Base-by-base conservation (phyloP, 2,888 invertebrate genomes). In the Cynaeus angustus region DNA sequence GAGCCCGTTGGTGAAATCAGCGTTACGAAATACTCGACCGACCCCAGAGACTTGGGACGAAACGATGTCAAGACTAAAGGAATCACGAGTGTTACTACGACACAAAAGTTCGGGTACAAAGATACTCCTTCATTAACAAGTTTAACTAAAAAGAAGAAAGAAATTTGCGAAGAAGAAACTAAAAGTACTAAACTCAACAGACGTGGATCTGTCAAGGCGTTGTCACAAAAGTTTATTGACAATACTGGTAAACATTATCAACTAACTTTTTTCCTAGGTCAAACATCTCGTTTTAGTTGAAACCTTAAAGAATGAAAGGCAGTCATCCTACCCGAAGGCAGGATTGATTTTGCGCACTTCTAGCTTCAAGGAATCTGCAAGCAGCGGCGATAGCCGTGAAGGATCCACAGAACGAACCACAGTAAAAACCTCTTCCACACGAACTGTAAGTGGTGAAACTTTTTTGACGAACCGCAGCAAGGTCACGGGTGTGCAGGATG, bases 191-290 rank as follows among this genome's bases (percentile, higher is more conserved):
- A 83, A 83, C 85, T 89, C 5, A 88, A 89, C 16, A 86, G 92
- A n/a, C 88, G 91, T 76, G 92, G 90, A 74, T 93, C 93, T 0
- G 92, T 93, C 9, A 92, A 92, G 81, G 92, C 92, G 65, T 88
- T 93, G 72, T 92, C 92, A n/a, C 92, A 93, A 81, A 93, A 92
- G 83, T 93, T 91, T 81, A 91, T 92, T 78, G 91, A 92, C 80
- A 92, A 90, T 82, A 88, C 90, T 77, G 87, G 87, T 87, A 78
- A 38, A 50, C 45, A 1, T 9, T n/a, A 33, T n/a, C n/a, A 1
- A 7, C 9, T 33, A n/a, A n/a, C n/a, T n/a, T n/a, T n/a, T n/a
- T n/a, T n/a, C n/a, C 2, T 21, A 21, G 21, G 4, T 21, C n/a
- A n/a, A 21, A 21, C 21, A 21, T 1, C 4, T 21, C 4, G 2